Evolutionary conservation across 2,888 invertebrate species (phyloP).

Genomic region (Ennomos quercinarius): DNA sequence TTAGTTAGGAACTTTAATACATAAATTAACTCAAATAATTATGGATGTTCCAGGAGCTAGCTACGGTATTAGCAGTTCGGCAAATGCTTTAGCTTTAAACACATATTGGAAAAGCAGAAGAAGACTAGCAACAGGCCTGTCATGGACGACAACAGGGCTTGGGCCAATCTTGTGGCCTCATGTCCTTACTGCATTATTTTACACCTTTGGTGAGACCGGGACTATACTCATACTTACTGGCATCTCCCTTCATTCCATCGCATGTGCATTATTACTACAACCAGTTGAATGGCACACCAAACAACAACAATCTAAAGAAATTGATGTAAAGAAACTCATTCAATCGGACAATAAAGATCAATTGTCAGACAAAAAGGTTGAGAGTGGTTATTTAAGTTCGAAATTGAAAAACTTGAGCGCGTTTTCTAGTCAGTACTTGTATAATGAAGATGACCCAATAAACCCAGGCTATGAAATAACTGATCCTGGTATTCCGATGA

Average conservation of each 20-base stretch:
- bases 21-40: no score
- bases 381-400: slow-evolving; percentile 74
- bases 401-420: slow-evolving; percentile 76
- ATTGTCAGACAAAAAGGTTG: slow-evolving; percentile 53
- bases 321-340: slow-evolving; percentile 61
- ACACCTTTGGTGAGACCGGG: slow-evolving; percentile 87
- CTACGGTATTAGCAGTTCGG: slow-evolving; percentile 88
- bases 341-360: slow-evolving; percentile 37
- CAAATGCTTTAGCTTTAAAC: slow-evolving; percentile 89
- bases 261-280: slow-evolving; percentile 88
- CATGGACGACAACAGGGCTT: slow-evolving; percentile 89
- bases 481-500: slow-evolving; percentile 89
- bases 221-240: slow-evolving; percentile 88
- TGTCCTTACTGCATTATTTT: slow-evolving; percentile 87
- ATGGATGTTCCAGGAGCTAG: slow-evolving; percentile 82
- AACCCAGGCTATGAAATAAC: slow-evolving; percentile 88
- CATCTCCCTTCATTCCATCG: slow-evolving; percentile 88
- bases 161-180: slow-evolving; percentile 91
- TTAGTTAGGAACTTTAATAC: no score
- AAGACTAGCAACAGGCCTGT: slow-evolving; percentile 89
- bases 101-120: slow-evolving; percentile 90
- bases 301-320: slow-evolving; percentile 56
- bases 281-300: slow-evolving; percentile 91
- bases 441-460: slow-evolving; percentile 87
- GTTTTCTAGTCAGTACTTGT: slow-evolving; percentile 88